Conservation (phyloP, 2,888 invertebrate genomes). For the Pocota personata region DNA sequence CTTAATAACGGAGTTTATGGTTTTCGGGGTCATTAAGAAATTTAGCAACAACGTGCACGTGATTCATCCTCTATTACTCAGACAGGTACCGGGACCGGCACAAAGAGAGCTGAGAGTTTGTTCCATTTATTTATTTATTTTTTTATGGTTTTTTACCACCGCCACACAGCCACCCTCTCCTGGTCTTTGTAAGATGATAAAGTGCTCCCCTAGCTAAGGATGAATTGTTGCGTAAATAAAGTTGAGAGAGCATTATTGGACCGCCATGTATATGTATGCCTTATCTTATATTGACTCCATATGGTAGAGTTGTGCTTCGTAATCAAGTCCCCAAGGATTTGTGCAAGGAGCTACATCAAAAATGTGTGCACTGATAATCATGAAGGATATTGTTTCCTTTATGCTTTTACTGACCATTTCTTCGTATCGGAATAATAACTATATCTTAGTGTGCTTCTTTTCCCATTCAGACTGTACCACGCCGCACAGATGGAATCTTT, state of each 20-base stretch:
- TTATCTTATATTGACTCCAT: conserved; percentile 62
- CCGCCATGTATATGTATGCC: background rate
- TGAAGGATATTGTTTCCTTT: conserved; percentile 34
- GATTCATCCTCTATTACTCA: conserved; percentile 44
- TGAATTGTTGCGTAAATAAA: conserved; percentile 72
- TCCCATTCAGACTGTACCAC: background rate
- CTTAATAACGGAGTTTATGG: conserved; percentile 56
- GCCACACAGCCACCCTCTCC: background rate
- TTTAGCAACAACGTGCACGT: conserved; percentile 70
- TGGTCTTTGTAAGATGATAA: conserved; percentile 48
- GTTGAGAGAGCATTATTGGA: conserved; percentile 35
- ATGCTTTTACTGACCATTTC: conserved; percentile 39
- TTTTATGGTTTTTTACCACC: conserved; percentile 48
- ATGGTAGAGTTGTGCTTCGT: conserved; percentile 32
- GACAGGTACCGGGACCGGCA: conserved; percentile 43
- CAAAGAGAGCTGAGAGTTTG: background rate
- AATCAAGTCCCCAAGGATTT: conserved; percentile 68
- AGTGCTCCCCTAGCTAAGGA: conserved; percentile 61
- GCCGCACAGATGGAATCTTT: conserved; percentile 30
- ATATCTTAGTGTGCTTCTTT: too few relatives aligned
- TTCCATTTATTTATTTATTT: conserved; percentile 15
- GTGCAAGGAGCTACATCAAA: conserved; percentile 10
- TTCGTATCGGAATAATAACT: conserved; percentile 29
- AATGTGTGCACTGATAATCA: background rate
- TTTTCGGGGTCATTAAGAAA: conserved; percentile 66